Conservation (phyloP, 2,888 invertebrate genomes). For the Papilio protenor region DNA sequence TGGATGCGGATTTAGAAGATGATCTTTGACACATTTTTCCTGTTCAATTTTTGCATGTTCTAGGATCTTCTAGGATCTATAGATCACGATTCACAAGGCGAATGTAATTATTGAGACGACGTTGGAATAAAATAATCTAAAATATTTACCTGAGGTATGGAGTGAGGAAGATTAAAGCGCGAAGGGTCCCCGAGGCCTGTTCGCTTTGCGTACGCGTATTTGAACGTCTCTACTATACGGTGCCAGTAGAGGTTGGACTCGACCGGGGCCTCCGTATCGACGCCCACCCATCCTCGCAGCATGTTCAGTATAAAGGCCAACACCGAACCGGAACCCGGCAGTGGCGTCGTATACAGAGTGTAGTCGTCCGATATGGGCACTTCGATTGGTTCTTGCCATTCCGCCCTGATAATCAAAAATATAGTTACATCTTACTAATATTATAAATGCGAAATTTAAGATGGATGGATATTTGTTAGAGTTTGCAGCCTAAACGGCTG, state of each 20-base stretch:
- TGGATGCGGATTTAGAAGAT: background rate
- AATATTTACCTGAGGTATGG: slow-evolving; percentile 26
- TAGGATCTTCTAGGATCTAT: no score
- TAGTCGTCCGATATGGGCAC: slow-evolving; percentile 85
- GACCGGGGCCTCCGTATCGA: slow-evolving; percentile 62
- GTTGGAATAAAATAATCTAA: background rate
- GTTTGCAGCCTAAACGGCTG: no score
- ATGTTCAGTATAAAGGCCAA: slow-evolving; percentile 93
- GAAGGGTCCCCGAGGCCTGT: slow-evolving; percentile 91
- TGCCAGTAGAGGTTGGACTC: slow-evolving; percentile 86
- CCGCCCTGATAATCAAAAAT: slow-evolving; percentile 71
- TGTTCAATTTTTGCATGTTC: no score
- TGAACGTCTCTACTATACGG: slow-evolving; percentile 93
- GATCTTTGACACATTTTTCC: no score
- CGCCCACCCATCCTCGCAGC: slow-evolving; percentile 84
- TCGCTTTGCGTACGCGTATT: slow-evolving; percentile 95
- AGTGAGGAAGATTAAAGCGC: slow-evolving; percentile 58
- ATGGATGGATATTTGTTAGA: no score
- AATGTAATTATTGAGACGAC: background rate
- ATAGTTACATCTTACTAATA: no score
- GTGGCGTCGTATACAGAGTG: slow-evolving; percentile 89
- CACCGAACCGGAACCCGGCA: slow-evolving; percentile 94
- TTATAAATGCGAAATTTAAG: no score
- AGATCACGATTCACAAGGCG: no score
- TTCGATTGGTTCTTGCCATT: slow-evolving; percentile 87